These are phyloP conservation scores for Papilio protenor DNA, from an alignment of 2,888 invertebrate species.

Conservation along the genomic window DNA sequence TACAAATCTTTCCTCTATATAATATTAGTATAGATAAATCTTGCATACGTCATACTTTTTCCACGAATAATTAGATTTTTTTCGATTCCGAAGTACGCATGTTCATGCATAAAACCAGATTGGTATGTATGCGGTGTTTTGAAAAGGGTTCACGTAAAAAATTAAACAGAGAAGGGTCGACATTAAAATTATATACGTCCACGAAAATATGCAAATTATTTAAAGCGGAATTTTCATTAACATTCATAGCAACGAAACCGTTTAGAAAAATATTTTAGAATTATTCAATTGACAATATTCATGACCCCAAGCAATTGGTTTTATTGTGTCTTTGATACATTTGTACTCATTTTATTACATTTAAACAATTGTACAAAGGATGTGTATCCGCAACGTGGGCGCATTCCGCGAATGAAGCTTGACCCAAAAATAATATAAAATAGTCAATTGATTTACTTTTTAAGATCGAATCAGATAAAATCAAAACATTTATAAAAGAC, in stretches of 20 bases:
- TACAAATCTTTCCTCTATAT: too few species aligned
- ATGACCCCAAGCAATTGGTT: background rate
- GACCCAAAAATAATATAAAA: background rate
- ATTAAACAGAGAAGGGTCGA: slow-evolving; percentile 28
- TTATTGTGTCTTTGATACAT: too few species aligned
- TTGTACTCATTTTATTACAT: too few species aligned
- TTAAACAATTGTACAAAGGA: too few species aligned
- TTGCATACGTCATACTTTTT: background rate
- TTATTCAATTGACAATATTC: slow-evolving; percentile 15
- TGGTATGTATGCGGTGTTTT: slow-evolving; percentile 12
- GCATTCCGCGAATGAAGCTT: background rate
- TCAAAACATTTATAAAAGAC: too few species aligned
- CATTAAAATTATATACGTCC: slow-evolving; percentile 32
- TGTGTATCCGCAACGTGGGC: background rate
- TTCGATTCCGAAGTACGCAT: slow-evolving; percentile 1
- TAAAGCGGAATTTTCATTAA: slow-evolving; percentile 37
- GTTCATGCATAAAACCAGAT: slow-evolving; percentile 6
- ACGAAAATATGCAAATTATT: slow-evolving; percentile 37
- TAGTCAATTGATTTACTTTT: too few species aligned
- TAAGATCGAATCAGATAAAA: too few species aligned
- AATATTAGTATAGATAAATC: too few species aligned
- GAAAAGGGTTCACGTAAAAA: slow-evolving; percentile 34
- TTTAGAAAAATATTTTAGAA: slow-evolving; percentile 29
- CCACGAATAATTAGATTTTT: background rate
- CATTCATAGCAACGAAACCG: slow-evolving; percentile 36